Percentiles rank a stretch among this genome's conserved stretches.
phyloP scores from a whole-genome alignment of 2,113 vertebrate genomes.

The Nicator chloris region DNA sequence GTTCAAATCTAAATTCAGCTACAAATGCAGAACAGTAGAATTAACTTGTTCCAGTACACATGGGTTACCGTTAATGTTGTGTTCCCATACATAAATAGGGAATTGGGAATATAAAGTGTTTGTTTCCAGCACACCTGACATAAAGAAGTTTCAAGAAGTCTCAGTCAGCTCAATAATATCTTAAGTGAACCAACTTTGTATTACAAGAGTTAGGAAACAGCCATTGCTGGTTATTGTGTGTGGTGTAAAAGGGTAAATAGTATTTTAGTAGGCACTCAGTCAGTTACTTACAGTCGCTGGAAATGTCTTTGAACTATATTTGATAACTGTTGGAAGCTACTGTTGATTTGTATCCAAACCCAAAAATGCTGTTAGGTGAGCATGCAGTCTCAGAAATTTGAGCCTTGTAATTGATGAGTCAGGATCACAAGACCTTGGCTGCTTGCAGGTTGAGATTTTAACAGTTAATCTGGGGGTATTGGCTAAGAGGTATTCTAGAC shows the following conservation, averaged over 20 bases:
- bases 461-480: not conserved
- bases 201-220: not conserved
- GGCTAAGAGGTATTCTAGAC: not conserved
- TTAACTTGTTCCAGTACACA: not conserved
- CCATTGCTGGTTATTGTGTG: not conserved
- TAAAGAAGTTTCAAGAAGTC: not conserved
- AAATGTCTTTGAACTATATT: not conserved
- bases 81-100: not conserved
- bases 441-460: not conserved
- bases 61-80: rapidly evolving
- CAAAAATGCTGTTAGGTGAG: not conserved
- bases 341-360: not conserved
- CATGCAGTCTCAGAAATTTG: not conserved
- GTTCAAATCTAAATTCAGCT: not conserved
- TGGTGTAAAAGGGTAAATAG: not conserved
- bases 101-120: not conserved
- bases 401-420: not conserved
- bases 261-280: not conserved
- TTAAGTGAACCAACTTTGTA: not conserved
- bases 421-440: not conserved
- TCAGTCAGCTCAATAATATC: not conserved
- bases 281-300: not conserved
- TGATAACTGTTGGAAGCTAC: not conserved
- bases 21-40: not conserved
- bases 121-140: not conserved